phyloP scores from a whole-genome alignment of 2,797 vertebrate genomes.

The Capromys pilorides region DNA sequence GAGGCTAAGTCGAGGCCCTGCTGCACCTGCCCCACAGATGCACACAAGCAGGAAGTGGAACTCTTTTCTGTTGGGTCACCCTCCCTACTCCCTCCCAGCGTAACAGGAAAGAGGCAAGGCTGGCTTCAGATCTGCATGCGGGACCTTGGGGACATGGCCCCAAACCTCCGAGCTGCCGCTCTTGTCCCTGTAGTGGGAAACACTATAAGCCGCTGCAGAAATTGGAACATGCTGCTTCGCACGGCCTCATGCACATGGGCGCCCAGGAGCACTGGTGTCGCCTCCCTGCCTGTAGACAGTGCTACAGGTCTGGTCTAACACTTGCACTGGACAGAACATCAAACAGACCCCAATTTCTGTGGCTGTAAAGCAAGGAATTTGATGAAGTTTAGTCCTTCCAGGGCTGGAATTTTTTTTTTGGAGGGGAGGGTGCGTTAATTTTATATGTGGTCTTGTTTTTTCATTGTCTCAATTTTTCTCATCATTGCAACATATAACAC shows the following conservation, averaged over 20 bases:
- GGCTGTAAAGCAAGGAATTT: neutral
- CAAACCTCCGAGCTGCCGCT: neutral
- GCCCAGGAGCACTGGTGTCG: rapidly evolving
- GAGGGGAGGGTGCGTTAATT: neutral
- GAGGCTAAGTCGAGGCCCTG: neutral
- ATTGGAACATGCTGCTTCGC: neutral
- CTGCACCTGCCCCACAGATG: neutral
- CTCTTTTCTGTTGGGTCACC: neutral
- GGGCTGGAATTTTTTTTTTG: neutral
- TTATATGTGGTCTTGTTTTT: neutral
- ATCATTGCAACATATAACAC: neutral
- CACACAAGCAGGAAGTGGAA: neutral
- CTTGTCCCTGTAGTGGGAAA: neutral
- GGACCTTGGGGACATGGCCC: neutral
- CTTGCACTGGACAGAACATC: neutral
- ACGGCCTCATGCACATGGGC: rapidly evolving
- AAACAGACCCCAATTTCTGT: neutral
- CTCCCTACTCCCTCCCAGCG: neutral
- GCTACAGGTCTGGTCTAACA: neutral
- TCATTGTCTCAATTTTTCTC: neutral
- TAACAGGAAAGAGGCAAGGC: neutral
- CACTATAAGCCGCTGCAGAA: neutral
- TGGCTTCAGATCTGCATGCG: neutral
- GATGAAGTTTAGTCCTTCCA: neutral
- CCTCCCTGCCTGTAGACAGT: neutral